Base-by-base conservation (phyloP, 2,113 vertebrate species). In the Amblyopsis rosae region DNA sequence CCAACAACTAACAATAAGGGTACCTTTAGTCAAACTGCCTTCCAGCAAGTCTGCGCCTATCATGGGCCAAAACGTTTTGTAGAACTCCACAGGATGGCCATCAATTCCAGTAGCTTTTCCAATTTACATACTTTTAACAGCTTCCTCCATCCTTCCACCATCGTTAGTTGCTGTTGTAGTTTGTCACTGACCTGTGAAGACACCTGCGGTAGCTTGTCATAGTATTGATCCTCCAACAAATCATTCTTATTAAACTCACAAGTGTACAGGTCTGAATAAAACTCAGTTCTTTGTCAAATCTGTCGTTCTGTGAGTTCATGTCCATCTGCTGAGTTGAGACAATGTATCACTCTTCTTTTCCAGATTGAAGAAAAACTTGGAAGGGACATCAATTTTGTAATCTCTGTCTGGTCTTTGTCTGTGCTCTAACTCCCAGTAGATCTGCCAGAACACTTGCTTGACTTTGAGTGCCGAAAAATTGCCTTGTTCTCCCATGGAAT, bases 301-400 rank as follows among this genome's bases (percentile, higher is more conserved):
- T 26, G 26, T 56, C 54, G 6, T 56, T 56, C 3, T 56, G 54
- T 56, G 15, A 56, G 54, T n/a, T 56, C 54, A 9, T 56, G 15
- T 16, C 54, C 54, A 17, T 56, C 54, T 17, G 54, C 16, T 16
- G 4, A 41, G 5, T 3, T 26, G 13, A 63, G 16, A 47, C 54
- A 59, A n/a, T 11, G 32, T 46, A 69, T 70, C 53, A 57, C 32
- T 19, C 8, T 4, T 58, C 68, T 57, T 64, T 51, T 69, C 59
- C 35, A 69, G 17, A 10, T 62, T n/a, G 35, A 74, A 70, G 17
- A 56, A 55, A n/a, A 48, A 60, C 12, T 13, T 66, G 5, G 17
- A 13, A 59, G 35, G 35, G 35, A 56, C 60, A 75, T 65, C 61
- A 48, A 51, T 69, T 15, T 65, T 64, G 60, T 7, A 64, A 75